Base-by-base conservation (phyloP, 2,113 vertebrate genomes). In the Vicugna pacos region DNA sequence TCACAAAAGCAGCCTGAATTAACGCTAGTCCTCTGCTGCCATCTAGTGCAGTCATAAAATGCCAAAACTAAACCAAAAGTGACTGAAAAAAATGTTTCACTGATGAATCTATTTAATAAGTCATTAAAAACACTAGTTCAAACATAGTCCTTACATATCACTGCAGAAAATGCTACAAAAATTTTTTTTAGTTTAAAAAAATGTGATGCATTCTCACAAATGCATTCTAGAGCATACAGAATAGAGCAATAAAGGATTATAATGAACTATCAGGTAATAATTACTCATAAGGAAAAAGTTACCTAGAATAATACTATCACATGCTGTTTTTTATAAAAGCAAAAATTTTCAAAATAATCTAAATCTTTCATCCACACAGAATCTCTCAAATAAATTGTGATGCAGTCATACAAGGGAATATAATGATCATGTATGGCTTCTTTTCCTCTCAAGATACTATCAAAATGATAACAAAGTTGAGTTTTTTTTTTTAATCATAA, bases 11-110 rank as follows among this genome's bases (percentile, higher is more conserved):
- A 84, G 15, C 14, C 67, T 28, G 62, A 85, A 83, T 70, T 87
- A 72, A 92, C 96, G 19, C 48, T 89, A n/a, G 56, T 82, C 77
- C 81, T 97, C 85, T 97, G 89, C 96, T 97, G 93, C 97, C 96
- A 96, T 58, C 98, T 98, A 96, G 91, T 91, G 96, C 90, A 75
- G 24, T 38, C n/a, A 81, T 42, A 83, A 94, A 87, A 93, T 26
- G 24, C 4, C 69, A 95, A 90, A 82, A 86, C 7, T n/a, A 81
- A 95, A 88, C 20, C 89, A 92, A 89, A 69, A 82, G 8, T 32
- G 3, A 84, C 10, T 58, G 48, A 20, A 64, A 73, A 80, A 64
- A 54, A 32, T 15, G 26, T 69, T 93, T 26, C 16, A 30, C 6
- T 60, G 28, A 94, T 62, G 4, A 94, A 70, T 60, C 13, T 83